Evolutionary conservation across 1,140 invertebrate genomes (phyloP).

Genomic region (Philotrypesis tridentata): DNA sequence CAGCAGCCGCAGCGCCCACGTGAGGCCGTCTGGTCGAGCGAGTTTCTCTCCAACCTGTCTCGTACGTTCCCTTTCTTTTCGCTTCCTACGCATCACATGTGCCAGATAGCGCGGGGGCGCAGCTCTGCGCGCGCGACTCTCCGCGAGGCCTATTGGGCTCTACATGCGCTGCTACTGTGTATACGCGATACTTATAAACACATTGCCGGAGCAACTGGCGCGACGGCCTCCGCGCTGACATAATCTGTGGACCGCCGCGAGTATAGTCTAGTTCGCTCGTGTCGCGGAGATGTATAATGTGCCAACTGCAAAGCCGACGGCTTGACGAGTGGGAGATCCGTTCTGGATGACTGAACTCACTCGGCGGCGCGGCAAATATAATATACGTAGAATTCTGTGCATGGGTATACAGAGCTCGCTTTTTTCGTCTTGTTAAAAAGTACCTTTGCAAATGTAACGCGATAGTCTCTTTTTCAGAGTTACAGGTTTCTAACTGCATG

Average conservation of each 20-base stretch:
- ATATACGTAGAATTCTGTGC: too few relatives aligned
- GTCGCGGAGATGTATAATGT: background rate
- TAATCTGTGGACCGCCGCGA: conserved; percentile 2
- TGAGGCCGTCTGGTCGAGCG: background rate
- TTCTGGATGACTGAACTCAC: background rate
- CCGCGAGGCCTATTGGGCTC: background rate
- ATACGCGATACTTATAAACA: background rate
- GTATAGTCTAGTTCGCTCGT: background rate
- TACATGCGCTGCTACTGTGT: background rate
- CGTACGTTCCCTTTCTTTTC: conserved; percentile 11
- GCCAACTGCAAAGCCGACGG: background rate
- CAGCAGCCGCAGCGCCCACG: background rate
- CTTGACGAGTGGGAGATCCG: background rate
- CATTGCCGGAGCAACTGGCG: background rate
- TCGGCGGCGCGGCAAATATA: background rate
- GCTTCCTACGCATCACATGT: conserved; percentile 11
- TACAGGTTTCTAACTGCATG: too few relatives aligned
- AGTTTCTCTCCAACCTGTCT: background rate
- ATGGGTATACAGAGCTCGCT: too few relatives aligned
- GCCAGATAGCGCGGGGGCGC: background rate
- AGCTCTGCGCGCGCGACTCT: background rate
- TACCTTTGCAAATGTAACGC: too few relatives aligned
- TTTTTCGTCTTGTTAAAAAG: too few relatives aligned
- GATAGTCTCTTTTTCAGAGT: too few relatives aligned
- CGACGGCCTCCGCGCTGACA: background rate